Evolutionary conservation across 2,113 vertebrate genomes (phyloP).

Genomic region (human (Homo sapiens)): GRCh38 chr14:68166501-68167000

Average conservation of each 20-base stretch:
- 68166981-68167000: background rate
- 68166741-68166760: background rate
- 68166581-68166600: background rate
- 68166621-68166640: background rate
- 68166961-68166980: background rate
- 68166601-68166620: background rate
- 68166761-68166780: background rate
- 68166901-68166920: background rate
- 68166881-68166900: background rate
- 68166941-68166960: background rate
- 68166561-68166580: background rate
- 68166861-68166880: background rate
- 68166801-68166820: background rate
- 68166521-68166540: slow-evolving; percentile 36
- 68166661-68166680: background rate
- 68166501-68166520: background rate
- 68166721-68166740: slow-evolving; percentile 8
- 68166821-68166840: background rate
- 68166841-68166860: background rate
- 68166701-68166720: background rate
- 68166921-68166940: background rate
- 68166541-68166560: background rate
- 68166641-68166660: slow-evolving; percentile 20
- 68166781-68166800: background rate
- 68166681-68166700: background rate